These are phyloP conservation scores for Drosophila lini DNA, from an alignment of 1,140 invertebrate genomes.

Conservation along the genomic window DNA sequence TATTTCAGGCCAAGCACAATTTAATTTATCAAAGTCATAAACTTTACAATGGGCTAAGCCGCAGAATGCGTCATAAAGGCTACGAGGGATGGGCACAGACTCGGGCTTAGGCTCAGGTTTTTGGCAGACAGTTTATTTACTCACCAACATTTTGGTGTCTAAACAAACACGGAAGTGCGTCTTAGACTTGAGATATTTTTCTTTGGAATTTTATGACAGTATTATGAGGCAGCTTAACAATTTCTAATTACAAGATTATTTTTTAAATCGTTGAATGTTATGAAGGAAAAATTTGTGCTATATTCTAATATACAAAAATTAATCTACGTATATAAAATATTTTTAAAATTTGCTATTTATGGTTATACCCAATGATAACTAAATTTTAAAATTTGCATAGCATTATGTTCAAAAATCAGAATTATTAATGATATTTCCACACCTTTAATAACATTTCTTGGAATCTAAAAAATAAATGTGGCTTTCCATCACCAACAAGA, in stretches of 20 bases:
- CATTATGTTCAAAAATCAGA: neutral
- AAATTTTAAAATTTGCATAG: neutral
- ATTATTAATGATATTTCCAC: neutral
- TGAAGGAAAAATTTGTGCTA: neutral
- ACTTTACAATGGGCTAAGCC: constrained; percentile 65
- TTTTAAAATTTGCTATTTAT: neutral
- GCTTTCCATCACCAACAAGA: neutral
- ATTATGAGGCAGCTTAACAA: neutral
- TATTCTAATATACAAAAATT: neutral
- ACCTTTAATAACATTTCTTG: too few species aligned
- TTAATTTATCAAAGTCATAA: constrained; percentile 83
- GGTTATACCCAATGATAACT: too few species aligned
- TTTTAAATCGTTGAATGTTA: neutral
- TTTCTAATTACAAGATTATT: neutral
- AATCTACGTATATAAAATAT: neutral
- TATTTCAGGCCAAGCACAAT: constrained; percentile 54
- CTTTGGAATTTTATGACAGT: neutral
- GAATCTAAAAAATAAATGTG: neutral
- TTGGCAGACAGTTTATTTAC: constrained; percentile 34
- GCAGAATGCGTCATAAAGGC: constrained; percentile 64
- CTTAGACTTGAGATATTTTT: neutral
- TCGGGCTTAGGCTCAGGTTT: constrained; percentile 25
- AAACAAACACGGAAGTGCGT: neutral
- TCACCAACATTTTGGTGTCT: constrained; percentile 8
- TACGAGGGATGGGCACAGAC: constrained; percentile 18